phyloP scores from a whole-genome alignment of 1,140 invertebrate species.

The Diuraphis noxia region DNA sequence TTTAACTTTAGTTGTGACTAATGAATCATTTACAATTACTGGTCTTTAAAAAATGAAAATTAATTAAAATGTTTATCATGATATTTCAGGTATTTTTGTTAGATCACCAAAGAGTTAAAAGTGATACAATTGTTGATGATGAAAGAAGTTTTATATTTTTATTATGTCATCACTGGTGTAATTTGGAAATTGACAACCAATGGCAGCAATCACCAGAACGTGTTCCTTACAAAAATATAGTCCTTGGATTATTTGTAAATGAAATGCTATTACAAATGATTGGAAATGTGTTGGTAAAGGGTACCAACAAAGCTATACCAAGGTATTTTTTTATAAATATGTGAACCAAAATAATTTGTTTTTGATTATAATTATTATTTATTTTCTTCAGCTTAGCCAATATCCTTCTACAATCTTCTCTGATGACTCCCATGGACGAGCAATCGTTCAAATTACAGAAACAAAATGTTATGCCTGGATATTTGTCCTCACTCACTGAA shows the following conservation, averaged over 20 bases:
- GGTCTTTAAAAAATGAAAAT: neutral
- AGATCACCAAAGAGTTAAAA: conserved; percentile 66
- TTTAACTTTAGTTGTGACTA: no score
- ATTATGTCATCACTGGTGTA: conserved; percentile 75
- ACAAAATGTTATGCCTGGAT: conserved; percentile 60
- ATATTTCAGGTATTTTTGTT: conserved; percentile 68
- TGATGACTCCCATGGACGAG: conserved; percentile 54
- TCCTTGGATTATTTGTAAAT: conserved; percentile 86
- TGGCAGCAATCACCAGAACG: conserved; percentile 68
- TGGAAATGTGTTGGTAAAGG: conserved; percentile 79
- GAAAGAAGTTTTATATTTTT: conserved; percentile 88
- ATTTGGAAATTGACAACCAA: conserved; percentile 72
- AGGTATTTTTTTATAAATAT: conserved; percentile 60
- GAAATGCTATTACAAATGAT: conserved; percentile 90
- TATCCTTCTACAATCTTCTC: conserved; percentile 59
- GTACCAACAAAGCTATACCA: conserved; percentile 63
- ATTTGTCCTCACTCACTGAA: conserved; percentile 61
- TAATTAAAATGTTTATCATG: neutral
- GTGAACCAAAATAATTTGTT: neutral
- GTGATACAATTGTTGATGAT: conserved; percentile 62
- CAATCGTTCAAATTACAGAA: neutral
- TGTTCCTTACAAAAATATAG: conserved; percentile 82
- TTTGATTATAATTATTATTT: neutral
- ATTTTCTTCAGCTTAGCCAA: conserved; percentile 60
- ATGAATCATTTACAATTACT: neutral